These are phyloP conservation scores for Andrena haemorrhoa DNA, from an alignment of 2,888 invertebrate genomes.

Conservation along the genomic window DNA sequence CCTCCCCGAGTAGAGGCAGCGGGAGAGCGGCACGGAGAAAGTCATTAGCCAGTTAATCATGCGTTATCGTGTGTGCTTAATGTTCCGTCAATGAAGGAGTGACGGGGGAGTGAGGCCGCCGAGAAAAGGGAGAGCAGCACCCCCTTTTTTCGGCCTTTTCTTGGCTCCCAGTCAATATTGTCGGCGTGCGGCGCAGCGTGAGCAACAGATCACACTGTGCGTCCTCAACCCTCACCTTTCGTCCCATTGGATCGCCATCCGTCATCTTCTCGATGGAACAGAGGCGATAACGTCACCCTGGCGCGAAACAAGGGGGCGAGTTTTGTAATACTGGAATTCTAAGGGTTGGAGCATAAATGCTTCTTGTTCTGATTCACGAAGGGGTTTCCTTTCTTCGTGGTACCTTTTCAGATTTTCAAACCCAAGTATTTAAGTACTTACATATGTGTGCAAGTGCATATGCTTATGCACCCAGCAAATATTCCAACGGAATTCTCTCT, in stretches of 20 bases:
- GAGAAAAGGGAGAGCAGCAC: slow-evolving; percentile 62
- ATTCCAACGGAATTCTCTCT: too few relatives aligned
- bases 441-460: too few relatives aligned
- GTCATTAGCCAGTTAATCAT: slow-evolving; percentile 85
- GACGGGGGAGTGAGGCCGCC: slow-evolving; percentile 79
- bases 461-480: too few relatives aligned
- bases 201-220: slow-evolving; percentile 81
- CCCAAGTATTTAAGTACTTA: too few relatives aligned
- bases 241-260: slow-evolving; percentile 46
- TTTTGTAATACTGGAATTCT: neutral
- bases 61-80: slow-evolving; percentile 84
- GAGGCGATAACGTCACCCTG: slow-evolving; percentile 45
- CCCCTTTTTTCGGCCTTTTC: slow-evolving; percentile 74
- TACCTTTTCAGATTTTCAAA: too few relatives aligned
- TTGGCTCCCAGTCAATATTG: slow-evolving; percentile 82
- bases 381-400: too few relatives aligned
- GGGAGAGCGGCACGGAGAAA: slow-evolving; percentile 65
- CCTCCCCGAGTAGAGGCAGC: slow-evolving; percentile 50
- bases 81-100: slow-evolving; percentile 84
- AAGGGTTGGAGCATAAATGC: neutral
- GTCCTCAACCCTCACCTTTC: slow-evolving; percentile 68
- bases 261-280: slow-evolving; percentile 43
- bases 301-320: neutral
- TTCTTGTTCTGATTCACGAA: neutral
- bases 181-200: slow-evolving; percentile 76